phyloP scores from a whole-genome alignment of 2,113 vertebrate species.

The Corynorhinus townsendii region DNA sequence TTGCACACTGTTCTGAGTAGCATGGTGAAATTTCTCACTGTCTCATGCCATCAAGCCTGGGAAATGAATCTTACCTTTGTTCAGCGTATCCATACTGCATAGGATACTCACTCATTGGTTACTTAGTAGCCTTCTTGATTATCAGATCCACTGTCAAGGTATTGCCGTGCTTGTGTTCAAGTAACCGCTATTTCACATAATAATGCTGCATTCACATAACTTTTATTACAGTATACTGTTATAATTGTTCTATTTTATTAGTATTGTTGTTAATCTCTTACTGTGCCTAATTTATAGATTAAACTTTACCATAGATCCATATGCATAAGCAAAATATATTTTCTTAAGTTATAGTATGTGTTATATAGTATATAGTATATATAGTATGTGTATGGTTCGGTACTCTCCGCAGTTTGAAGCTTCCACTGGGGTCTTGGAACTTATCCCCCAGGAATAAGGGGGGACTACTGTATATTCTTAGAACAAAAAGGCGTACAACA shows the following conservation, averaged over 20 bases:
- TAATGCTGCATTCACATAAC: neutral
- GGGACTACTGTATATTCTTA: neutral
- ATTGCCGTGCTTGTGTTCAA: no score
- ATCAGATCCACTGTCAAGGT: neutral
- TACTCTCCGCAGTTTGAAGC: neutral
- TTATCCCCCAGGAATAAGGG: no score
- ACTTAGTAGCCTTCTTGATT: neutral
- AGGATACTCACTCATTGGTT: neutral
- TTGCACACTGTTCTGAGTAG: neutral
- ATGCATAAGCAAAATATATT: neutral
- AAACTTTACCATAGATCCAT: neutral
- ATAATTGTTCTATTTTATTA: neutral
- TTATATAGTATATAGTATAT: no score
- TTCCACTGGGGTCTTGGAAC: neutral
- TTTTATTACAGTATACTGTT: neutral
- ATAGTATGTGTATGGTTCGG: neutral
- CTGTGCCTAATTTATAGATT: neutral
- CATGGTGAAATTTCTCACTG: neutral
- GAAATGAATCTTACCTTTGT: neutral
- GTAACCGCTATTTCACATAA: neutral
- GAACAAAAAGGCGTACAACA: neutral
- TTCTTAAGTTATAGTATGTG: neutral
- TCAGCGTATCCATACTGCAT: neutral
- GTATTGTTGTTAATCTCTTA: neutral
- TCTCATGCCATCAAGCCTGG: no score